Evolutionary conservation across 2,888 invertebrate species (phyloP).

Genomic region (Perithous albicinctus): DNA sequence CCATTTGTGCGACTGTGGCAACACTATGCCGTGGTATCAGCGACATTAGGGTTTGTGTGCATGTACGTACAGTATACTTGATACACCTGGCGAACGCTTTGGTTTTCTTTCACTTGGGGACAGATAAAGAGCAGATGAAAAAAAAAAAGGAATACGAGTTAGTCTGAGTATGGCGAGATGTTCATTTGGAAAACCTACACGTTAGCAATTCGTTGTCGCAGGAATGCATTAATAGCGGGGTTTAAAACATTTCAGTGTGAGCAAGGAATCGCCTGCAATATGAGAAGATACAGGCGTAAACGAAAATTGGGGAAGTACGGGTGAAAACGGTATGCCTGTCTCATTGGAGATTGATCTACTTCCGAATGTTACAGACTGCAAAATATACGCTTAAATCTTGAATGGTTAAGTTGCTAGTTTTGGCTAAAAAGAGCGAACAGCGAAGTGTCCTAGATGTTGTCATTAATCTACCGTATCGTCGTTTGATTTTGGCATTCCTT

Average conservation of each 20-base stretch:
- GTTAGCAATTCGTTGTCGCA: background rate
- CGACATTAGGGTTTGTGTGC: background rate
- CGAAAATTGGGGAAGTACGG: background rate
- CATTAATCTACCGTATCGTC: background rate
- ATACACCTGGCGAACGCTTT: background rate
- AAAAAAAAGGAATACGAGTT: background rate
- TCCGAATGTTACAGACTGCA: too few relatives aligned
- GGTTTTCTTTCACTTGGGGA: constrained; percentile 40
- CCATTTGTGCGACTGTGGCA: constrained; percentile 16
- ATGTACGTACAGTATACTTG: constrained; percentile 6
- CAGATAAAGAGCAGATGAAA: constrained; percentile 25
- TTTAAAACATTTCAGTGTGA: background rate
- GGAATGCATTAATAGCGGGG: background rate
- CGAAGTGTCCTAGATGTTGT: background rate
- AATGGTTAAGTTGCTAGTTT: too few relatives aligned
- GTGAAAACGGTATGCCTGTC: background rate
- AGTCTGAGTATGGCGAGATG: background rate
- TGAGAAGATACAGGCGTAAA: background rate
- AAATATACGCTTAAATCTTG: too few relatives aligned
- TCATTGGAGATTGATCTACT: too few relatives aligned
- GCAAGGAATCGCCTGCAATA: background rate
- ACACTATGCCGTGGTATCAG: background rate
- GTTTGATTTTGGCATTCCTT: background rate
- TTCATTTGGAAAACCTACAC: constrained; percentile 22
- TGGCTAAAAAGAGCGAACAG: too few relatives aligned